Percentiles rank a stretch among this genome's conserved stretches.
These are phyloP conservation scores for Aldrovandia affinis DNA, from an alignment of 2,797 vertebrate genomes.

Conservation along the genomic window DNA sequence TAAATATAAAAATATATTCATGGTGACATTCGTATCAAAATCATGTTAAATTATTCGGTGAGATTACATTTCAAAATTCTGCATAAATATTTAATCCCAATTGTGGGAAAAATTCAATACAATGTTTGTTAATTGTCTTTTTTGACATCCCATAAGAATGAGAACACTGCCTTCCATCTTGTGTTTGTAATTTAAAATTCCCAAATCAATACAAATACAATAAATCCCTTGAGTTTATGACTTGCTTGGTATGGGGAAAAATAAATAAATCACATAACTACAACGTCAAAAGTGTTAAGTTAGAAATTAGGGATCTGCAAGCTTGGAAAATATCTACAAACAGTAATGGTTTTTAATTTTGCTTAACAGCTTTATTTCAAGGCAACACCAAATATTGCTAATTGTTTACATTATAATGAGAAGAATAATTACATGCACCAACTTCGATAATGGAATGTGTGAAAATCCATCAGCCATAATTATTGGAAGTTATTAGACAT, in stretches of 20 bases:
- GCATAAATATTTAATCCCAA: neutral
- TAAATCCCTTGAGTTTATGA: conserved; percentile 33
- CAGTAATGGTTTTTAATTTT: conserved; percentile 56
- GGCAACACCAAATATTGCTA: conserved; percentile 87
- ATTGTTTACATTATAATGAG: conserved; percentile 98
- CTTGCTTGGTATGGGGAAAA: neutral
- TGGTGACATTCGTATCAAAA: neutral
- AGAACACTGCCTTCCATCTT: neutral
- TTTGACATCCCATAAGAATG: neutral
- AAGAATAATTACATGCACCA: conserved; percentile 99
- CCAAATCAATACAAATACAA: neutral
- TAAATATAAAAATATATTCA: neutral
- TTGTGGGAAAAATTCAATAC: neutral
- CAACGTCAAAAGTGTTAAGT: conserved; percentile 53
- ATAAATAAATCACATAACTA: conserved; percentile 39
- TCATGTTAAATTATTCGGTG: neutral
- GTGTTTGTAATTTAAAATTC: neutral
- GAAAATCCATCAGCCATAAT: conserved; percentile 99
- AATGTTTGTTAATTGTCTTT: neutral
- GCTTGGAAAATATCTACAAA: conserved; percentile 36
- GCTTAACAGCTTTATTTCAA: conserved; percentile 83
- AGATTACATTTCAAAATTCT: neutral
- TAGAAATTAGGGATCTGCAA: conserved; percentile 37
- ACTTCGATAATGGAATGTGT: conserved; percentile 99
- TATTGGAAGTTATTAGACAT: conserved; percentile 99